Base-by-base conservation (phyloP, 2,797 vertebrate genomes). In the Microtus californicus region DNA sequence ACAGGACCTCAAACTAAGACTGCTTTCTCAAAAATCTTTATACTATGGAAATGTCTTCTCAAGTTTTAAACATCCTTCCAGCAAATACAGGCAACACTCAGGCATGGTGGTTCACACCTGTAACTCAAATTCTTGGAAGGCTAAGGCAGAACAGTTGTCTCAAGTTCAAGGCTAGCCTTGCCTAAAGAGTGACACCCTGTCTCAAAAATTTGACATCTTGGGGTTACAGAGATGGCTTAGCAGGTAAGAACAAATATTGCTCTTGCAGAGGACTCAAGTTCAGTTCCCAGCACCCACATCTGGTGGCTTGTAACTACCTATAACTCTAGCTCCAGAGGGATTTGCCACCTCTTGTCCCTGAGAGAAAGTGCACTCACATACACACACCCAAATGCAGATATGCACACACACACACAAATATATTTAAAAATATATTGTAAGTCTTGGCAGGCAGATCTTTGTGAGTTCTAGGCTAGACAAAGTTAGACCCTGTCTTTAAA, bases 41-140 rank as follows among this genome's bases (percentile, higher is more conserved):
- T 83, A 29, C 40, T 61, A 74, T 88, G 48, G 67, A 73, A 74
- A 90, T 43, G 73, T 12, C 81, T 91, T 85, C 34, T 90, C 43
- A 91, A 81, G 27, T 82, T 94, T 65, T 51, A 76, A 81, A 77
- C 40, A 89, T 93, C 88, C 13, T 92, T 88, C 40, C 54, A 95
- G 43, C 89, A 96, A 94, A 73, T 15, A 59, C 37, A 93, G 81
- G 63, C 73, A 95, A 96, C n/a, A 85, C 54, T 69, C 31, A 51
- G 63, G 8, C 45, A 15, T 25, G n/a, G 23, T 48, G 6, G 34
- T 45, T 86, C 65, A 86, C 10, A 51, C 21, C 63, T n/a, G 51
- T 69, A 59, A 74, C 31, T 74, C 27, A 12, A 21, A 54, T 54
- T 54, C 51, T 54, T 54, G 51, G n/a, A 13, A 40, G 48, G 13